These are phyloP conservation scores for Eremobia ochroleuca DNA, from an alignment of 2,888 invertebrate species.

Conservation along the genomic window DNA sequence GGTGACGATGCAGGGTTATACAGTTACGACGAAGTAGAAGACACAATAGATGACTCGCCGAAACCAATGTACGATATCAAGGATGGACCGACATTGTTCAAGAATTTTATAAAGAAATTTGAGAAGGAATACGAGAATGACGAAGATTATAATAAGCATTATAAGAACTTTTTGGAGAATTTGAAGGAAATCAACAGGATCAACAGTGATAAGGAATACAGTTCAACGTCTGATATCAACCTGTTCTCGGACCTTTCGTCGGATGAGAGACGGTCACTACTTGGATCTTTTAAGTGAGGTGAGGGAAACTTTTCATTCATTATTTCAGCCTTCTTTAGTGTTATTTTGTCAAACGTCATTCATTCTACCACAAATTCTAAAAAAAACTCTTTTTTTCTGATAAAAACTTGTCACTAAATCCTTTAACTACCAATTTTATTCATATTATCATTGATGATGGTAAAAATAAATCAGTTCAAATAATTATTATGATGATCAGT, in stretches of 20 bases:
- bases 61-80: slow-evolving; percentile 77
- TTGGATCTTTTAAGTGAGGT: slow-evolving; percentile 31
- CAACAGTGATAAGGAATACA: slow-evolving; percentile 71
- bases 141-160: slow-evolving; percentile 74
- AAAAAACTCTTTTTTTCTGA: too few species aligned
- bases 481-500: neutral
- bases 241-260: slow-evolving; percentile 77
- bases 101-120: slow-evolving; percentile 75
- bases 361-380: neutral
- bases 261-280: slow-evolving; percentile 59
- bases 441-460: neutral
- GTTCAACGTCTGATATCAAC: slow-evolving; percentile 76
- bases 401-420: neutral
- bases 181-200: slow-evolving; percentile 78
- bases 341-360: neutral
- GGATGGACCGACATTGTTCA: slow-evolving; percentile 77
- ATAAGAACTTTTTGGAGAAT: slow-evolving; percentile 74
- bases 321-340: neutral
- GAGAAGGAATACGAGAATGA: slow-evolving; percentile 76
- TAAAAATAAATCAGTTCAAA: neutral
- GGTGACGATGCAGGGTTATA: slow-evolving; percentile 38
- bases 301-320: slow-evolving; percentile 10
- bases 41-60: slow-evolving; percentile 53
- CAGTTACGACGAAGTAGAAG: slow-evolving; percentile 34
- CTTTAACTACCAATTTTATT: neutral